Conservation (phyloP, 2,113 vertebrate species). For the Tetrax tetrax region DNA sequence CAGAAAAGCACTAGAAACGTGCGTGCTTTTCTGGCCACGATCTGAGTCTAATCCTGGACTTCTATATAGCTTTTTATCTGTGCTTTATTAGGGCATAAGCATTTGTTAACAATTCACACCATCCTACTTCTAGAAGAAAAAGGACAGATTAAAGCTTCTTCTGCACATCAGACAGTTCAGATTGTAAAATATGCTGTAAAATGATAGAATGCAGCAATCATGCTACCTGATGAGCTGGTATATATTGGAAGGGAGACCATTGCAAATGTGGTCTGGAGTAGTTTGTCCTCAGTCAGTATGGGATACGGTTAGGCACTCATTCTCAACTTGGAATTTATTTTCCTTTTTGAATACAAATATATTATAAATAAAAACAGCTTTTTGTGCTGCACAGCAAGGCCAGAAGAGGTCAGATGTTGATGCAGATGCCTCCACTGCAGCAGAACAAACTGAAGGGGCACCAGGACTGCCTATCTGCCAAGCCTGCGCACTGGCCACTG, state of each 20-base stretch:
- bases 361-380: not conserved
- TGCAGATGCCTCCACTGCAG: conserved; percentile 11
- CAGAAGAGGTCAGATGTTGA: not conserved
- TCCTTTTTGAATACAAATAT: not conserved
- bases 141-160: not conserved
- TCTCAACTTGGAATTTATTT: not conserved
- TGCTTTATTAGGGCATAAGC: not conserved
- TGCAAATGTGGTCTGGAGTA: not conserved
- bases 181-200: not conserved
- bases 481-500: not conserved
- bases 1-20: not conserved
- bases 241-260: not conserved
- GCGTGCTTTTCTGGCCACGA: not conserved
- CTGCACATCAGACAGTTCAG: not conserved
- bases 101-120: not conserved
- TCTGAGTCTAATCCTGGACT: not conserved
- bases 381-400: not conserved
- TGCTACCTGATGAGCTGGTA: not conserved
- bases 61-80: not conserved
- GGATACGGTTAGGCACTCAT: not conserved
- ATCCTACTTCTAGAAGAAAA: not conserved
- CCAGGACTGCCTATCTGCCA: not conserved
- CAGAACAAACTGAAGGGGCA: not conserved
- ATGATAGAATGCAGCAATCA: not conserved
- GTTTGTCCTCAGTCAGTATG: not conserved